Conservation (phyloP, 2,113 vertebrate genomes). For the Barnardius zonarius region DNA sequence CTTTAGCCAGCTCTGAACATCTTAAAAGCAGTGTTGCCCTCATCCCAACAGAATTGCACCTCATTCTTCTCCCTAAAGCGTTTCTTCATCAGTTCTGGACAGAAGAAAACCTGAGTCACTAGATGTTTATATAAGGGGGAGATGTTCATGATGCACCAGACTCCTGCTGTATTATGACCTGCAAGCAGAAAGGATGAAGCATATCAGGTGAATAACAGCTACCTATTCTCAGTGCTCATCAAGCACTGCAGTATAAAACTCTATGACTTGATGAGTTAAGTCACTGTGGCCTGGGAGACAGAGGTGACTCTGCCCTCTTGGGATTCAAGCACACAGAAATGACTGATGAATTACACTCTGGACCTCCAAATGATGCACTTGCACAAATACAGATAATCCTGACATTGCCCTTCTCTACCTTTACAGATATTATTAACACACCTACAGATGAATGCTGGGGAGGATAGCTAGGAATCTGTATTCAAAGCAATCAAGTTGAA, state of each 20-base stretch:
- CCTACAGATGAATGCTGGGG: neutral
- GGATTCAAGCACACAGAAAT: neutral
- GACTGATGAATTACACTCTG: neutral
- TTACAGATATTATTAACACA: neutral
- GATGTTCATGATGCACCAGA: neutral
- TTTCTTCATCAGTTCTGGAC: neutral
- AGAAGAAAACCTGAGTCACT: neutral
- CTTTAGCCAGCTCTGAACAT: neutral
- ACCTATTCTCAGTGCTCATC: neutral
- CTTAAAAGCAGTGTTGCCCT: neutral
- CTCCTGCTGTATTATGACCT: neutral
- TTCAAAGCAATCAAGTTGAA: slow-evolving; percentile 6
- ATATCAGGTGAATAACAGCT: neutral
- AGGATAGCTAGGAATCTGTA: neutral
- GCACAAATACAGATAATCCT: neutral
- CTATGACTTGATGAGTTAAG: neutral
- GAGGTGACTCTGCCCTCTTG: neutral
- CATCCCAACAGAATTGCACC: neutral
- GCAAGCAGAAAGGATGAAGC: neutral
- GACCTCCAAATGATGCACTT: neutral
- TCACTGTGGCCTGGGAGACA: neutral
- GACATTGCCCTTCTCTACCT: neutral
- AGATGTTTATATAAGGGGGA: neutral
- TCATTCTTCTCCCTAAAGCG: neutral
- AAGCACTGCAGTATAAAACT: neutral